phyloP scores from a whole-genome alignment of 2,888 invertebrate genomes.

The Scaptomyza reducta region DNA sequence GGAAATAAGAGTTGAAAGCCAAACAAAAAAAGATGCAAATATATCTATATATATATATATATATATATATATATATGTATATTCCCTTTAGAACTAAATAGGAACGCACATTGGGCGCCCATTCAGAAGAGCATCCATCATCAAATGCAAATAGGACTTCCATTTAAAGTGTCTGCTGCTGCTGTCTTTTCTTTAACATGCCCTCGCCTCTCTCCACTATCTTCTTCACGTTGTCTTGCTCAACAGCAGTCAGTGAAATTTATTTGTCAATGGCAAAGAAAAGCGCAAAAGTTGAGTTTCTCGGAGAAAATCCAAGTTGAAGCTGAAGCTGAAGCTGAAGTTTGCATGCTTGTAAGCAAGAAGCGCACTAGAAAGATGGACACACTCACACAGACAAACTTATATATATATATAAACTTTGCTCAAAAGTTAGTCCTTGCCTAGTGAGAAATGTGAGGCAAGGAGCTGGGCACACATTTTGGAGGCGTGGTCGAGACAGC shows the following conservation, averaged over 20 bases:
- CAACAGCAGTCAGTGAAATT: slow-evolving; percentile 51
- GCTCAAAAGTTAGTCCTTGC: slow-evolving; percentile 56
- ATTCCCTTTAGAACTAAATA: slow-evolving; percentile 21
- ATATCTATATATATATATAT: too few relatives aligned
- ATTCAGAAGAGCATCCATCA: slow-evolving; percentile 54
- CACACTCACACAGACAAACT: slow-evolving; percentile 21
- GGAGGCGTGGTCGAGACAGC: slow-evolving; percentile 37
- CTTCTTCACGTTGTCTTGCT: slow-evolving; percentile 1
- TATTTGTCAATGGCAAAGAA: slow-evolving; percentile 76
- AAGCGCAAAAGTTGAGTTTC: slow-evolving; percentile 61
- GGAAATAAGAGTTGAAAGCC: slow-evolving; percentile 1
- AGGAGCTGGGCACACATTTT: neutral
- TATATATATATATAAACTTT: slow-evolving; percentile 1
- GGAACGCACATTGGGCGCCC: slow-evolving; percentile 41
- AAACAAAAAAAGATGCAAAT: neutral
- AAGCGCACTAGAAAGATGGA: slow-evolving; percentile 54
- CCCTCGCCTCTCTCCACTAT: neutral
- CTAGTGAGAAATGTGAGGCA: slow-evolving; percentile 9
- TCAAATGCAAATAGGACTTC: slow-evolving; percentile 61
- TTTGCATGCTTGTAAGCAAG: slow-evolving; percentile 61
- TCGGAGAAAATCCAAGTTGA: slow-evolving; percentile 24
- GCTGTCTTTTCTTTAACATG: neutral
- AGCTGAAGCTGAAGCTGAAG: slow-evolving; percentile 45
- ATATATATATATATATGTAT: neutral
- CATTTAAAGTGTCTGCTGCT: slow-evolving; percentile 29